phyloP scores from a whole-genome alignment of 2,888 invertebrate genomes.

The Pediacus dermestoides region DNA sequence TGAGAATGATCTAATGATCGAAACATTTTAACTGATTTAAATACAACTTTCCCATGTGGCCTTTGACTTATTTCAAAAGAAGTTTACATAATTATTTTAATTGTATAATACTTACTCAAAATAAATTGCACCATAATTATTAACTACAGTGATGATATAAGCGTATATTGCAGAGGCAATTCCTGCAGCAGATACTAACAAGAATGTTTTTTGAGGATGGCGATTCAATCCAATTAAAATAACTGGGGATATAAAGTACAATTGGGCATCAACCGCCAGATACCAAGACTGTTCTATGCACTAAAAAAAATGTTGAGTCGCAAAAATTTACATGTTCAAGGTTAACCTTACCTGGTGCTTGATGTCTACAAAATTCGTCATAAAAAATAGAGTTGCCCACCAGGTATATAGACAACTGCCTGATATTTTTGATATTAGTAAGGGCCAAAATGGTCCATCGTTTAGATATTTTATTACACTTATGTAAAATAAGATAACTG shows the following conservation, averaged over 20 bases:
- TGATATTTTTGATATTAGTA: slow-evolving; percentile 26
- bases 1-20: too few species aligned
- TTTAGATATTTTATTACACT: slow-evolving; percentile 49
- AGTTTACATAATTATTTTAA: slow-evolving; percentile 2
- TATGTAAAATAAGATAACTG: slow-evolving; percentile 47
- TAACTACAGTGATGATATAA: slow-evolving; percentile 19
- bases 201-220: slow-evolving; percentile 6
- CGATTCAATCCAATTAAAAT: slow-evolving; percentile 1
- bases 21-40: too few species aligned
- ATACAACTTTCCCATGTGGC: too few species aligned
- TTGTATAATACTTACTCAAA: slow-evolving; percentile 21
- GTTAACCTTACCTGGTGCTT: slow-evolving; percentile 37
- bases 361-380: slow-evolving; percentile 45
- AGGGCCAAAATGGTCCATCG: slow-evolving; percentile 51
- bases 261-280: slow-evolving; percentile 57
- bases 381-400: slow-evolving; percentile 48
- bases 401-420: slow-evolving; percentile 43
- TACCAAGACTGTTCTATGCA: slow-evolving; percentile 60
- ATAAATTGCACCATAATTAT: slow-evolving; percentile 21
- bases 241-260: slow-evolving; percentile 53
- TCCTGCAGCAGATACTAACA: not conserved
- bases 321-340: slow-evolving; percentile 3
- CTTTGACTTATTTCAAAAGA: slow-evolving; percentile 3
- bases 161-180: slow-evolving; percentile 14
- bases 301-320: slow-evolving; percentile 24